Conservation (phyloP, 2,113 vertebrate genomes). For the Eptesicus fuscus region DNA sequence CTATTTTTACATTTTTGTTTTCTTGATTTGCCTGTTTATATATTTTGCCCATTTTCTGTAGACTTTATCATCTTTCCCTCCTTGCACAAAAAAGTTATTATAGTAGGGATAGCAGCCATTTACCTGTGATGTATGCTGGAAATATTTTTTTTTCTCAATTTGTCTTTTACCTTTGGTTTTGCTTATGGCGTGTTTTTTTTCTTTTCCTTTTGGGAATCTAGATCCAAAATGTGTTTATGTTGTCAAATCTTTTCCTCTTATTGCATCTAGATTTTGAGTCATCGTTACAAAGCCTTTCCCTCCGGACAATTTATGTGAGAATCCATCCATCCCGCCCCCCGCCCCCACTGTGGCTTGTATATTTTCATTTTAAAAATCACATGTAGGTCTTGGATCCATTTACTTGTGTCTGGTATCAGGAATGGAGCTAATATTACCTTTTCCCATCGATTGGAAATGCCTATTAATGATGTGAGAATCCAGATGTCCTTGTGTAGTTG, state of each 20-base stretch:
- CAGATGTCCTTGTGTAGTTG: no score
- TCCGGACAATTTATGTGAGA: no score
- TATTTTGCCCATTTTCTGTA: neutral
- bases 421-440: neutral
- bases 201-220: no score
- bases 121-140: neutral
- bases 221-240: neutral
- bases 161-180: neutral
- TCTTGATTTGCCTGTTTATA: neutral
- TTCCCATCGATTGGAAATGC: neutral
- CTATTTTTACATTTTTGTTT: neutral
- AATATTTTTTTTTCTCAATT: neutral
- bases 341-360: no score
- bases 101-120: neutral
- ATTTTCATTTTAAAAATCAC: neutral
- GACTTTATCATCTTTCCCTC: neutral
- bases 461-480: no score
- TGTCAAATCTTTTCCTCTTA: neutral
- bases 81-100: fast-evolving
- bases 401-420: neutral
- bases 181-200: neutral
- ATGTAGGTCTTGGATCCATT: neutral
- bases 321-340: no score
- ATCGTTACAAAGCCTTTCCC: neutral
- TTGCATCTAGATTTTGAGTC: no score